Evolutionary conservation across 2,888 invertebrate genomes (phyloP), one percentile per base, ranked within the genome.

Genomic region (Chloroclystis v-ata): DNA sequence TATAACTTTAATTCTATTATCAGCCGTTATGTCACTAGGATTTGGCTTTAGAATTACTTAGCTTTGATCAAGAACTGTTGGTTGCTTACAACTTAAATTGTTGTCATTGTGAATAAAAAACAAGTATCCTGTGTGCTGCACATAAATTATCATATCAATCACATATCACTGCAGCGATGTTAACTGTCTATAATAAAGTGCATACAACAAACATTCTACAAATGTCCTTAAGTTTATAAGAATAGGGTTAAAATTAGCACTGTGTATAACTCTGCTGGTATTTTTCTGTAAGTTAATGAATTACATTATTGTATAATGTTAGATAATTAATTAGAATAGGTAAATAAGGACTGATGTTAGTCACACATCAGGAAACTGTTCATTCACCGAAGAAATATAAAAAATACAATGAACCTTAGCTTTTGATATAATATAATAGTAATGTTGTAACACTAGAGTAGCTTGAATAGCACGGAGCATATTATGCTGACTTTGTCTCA

Each of bases 91-190:
- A n/a, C n/a, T n/a, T n/a, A n/a, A n/a, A n/a, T n/a, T n/a, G n/a
- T 5, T 20, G 20, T 4, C 20, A 4, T 20, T 20, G 20, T 20
- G 59, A 66, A 69, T 71, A 10, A 10, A 11, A 44, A 47, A 42
- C 29, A 51, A 53, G 63, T 65, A 67, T 72, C 68, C 69, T 71
- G 58, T 40, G 48, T 33, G n/a, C n/a, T 46, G 43, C 65, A 67
- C 65, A 77, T 78, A 73, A 68, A 80, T 80, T 80, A 81, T 72
- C 74, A 76, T 75, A 68, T 65, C 68, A 73, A 76, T 70, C 56
- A 63, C 71, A 73, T 35, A 26, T 24, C 16, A 10, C 35, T 10
- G 20, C 6, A 9, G 20, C 10, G n/a, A 13, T 32, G n/a, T 16
- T n/a, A n/a, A 30, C 9, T 16, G 6, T n/a, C 14, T 33, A 13